A percentile compares a stretch with the other conserved stretches of the same genome.
phyloP scores from a whole-genome alignment of 2,797 vertebrate species.

The Lacerta viridis region DNA sequence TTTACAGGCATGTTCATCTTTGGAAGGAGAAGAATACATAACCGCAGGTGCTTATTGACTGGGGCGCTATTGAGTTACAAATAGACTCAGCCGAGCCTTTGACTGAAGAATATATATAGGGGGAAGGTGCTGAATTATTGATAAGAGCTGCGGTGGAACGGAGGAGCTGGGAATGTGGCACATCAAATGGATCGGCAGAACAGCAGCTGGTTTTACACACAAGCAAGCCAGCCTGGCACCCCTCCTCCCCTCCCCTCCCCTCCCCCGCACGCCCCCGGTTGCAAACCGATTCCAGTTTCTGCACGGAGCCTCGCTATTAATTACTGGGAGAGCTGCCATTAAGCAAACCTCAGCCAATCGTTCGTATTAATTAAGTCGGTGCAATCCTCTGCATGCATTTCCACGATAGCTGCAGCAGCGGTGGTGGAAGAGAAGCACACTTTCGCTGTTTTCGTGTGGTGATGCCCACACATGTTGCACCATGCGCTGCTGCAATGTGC shows the following conservation, averaged over 20 bases:
- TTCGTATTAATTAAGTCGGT: not conserved
- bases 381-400: not conserved
- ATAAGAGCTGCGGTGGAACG: conserved; percentile 43
- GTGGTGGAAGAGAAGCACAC: not conserved
- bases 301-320: not conserved
- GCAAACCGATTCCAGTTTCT: not conserved
- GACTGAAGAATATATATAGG: conserved; percentile 22
- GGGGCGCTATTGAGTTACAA: conserved; percentile 58
- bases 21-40: conserved; percentile 49
- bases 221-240: fast-evolving
- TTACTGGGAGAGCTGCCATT: not conserved
- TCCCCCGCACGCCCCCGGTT: not conserved
- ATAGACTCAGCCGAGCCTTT: conserved; percentile 27
- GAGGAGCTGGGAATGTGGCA: conserved; percentile 33
- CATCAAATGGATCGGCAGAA: not conserved
- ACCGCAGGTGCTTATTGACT: conserved; percentile 60
- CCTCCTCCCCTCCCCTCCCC: too few relatives aligned
- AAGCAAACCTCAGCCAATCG: not conserved
- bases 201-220: not conserved
- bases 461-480: too few relatives aligned
- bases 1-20: conserved; percentile 55
- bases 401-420: not conserved
- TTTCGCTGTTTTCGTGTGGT: not conserved
- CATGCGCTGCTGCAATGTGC: too few relatives aligned
- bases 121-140: conserved; percentile 60